A percentile compares a stretch with the other conserved stretches of the same genome.
These are phyloP conservation scores for Oligia strigilis DNA, from an alignment of 2,888 invertebrate genomes.

Conservation along the genomic window DNA sequence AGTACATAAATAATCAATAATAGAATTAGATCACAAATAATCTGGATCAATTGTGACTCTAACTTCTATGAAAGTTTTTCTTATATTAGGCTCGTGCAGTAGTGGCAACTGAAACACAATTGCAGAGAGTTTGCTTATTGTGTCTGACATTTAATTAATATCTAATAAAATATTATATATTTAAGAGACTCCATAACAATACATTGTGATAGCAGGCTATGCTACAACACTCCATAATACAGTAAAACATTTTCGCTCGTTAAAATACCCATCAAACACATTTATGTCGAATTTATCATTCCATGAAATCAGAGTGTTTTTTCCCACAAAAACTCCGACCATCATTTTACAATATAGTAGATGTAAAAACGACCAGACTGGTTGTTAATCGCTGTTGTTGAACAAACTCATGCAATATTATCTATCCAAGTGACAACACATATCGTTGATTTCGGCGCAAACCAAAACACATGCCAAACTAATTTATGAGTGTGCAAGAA, in stretches of 20 bases:
- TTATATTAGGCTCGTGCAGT: background rate
- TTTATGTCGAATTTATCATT: slow-evolving; percentile 37
- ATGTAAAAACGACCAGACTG: slow-evolving; percentile 26
- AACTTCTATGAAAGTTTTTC: background rate
- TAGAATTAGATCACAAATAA: slow-evolving; percentile 7
- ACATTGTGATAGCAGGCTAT: background rate
- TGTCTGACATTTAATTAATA: background rate
- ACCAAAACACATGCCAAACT: slow-evolving; percentile 67
- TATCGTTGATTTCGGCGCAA: slow-evolving; percentile 66
- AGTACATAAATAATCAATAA: background rate
- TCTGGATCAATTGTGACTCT: background rate
- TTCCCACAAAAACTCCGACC: slow-evolving; percentile 11
- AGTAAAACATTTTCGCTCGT: slow-evolving; percentile 22
- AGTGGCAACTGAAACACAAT: background rate
- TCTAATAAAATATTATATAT: background rate
- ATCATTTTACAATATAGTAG: slow-evolving; percentile 24
- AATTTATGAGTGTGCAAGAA: slow-evolving; percentile 74
- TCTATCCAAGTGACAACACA: slow-evolving; percentile 62
- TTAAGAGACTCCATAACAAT: background rate
- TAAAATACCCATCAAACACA: slow-evolving; percentile 36
- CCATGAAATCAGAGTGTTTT: slow-evolving; percentile 33
- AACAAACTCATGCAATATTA: slow-evolving; percentile 44
- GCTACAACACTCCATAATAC: background rate
- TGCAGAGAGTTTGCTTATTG: background rate
- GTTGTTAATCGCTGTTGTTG: slow-evolving; percentile 27